A percentile compares a stretch with the other conserved stretches of the same genome.
Conservation (phyloP, 2,888 invertebrate species). For the Watsonalla cultraria region DNA sequence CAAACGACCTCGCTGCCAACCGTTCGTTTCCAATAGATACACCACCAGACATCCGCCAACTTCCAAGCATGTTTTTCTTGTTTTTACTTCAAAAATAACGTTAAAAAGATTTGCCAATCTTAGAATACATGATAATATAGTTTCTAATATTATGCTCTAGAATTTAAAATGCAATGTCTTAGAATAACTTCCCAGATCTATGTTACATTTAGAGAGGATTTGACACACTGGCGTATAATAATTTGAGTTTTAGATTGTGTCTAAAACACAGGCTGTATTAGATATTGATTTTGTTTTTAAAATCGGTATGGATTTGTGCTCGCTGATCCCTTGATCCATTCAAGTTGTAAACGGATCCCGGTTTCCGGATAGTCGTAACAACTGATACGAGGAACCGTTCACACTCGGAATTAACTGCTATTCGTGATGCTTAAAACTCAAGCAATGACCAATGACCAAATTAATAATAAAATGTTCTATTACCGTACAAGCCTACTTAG, state of each 20-base stretch:
- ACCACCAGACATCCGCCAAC: slow-evolving; percentile 50
- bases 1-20: slow-evolving; percentile 56
- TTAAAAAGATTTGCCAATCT: slow-evolving; percentile 13
- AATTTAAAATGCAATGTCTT: slow-evolving; percentile 3
- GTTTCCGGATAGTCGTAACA: no score
- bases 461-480: no score
- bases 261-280: slow-evolving; percentile 9
- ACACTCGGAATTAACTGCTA: no score
- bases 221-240: slow-evolving; percentile 19
- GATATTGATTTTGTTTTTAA: no score
- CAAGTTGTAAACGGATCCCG: no score
- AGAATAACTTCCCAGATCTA: slow-evolving; percentile 13
- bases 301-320: no score
- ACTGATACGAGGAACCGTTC: no score
- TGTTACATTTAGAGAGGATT: slow-evolving; percentile 16
- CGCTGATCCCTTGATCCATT: no score
- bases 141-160: slow-evolving; percentile 2
- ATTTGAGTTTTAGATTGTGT: slow-evolving; percentile 17
- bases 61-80: slow-evolving; percentile 49
- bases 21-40: slow-evolving; percentile 49
- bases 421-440: no score
- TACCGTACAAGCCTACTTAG: no score
- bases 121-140: slow-evolving; percentile 3
- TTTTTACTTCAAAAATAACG: slow-evolving; percentile 38
- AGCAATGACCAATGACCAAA: no score